Evolutionary conservation across 2,113 vertebrate species (phyloP).

Genomic region (Dasyprocta punctata): DNA sequence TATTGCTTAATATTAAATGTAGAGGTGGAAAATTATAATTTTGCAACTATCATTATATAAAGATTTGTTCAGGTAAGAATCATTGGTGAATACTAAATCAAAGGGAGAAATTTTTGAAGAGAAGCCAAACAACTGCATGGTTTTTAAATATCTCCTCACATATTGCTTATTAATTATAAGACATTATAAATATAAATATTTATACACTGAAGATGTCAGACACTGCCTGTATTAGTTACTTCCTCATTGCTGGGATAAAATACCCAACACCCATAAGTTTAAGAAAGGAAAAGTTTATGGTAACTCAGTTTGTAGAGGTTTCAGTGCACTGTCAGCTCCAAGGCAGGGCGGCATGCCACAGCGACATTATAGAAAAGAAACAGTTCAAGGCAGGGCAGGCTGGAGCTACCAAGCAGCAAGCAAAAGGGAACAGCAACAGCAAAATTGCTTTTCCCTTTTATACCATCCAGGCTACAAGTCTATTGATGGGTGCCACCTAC

Average conservation of each 20-base stretch:
- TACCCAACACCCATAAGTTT: background rate
- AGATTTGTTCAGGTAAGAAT: background rate
- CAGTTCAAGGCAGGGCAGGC: background rate
- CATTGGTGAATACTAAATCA: background rate
- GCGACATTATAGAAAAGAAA: background rate
- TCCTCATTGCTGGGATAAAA: background rate
- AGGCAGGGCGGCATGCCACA: background rate
- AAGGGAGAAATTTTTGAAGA: background rate
- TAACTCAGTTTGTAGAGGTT: background rate
- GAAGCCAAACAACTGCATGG: background rate
- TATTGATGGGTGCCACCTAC: background rate
- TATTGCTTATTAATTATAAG: background rate
- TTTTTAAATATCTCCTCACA: conserved; percentile 1
- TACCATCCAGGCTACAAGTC: background rate
- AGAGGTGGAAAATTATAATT: background rate
- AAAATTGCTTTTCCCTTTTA: background rate
- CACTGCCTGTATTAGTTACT: background rate
- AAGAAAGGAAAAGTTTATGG: background rate
- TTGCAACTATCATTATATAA: background rate
- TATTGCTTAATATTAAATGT: background rate
- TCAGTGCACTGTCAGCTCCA: background rate
- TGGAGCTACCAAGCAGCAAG: background rate
- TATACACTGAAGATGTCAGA: background rate
- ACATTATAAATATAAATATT: background rate
- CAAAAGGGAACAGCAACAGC: background rate